A percentile compares a stretch with the other conserved stretches of the same genome.
These are phyloP conservation scores for Cynopterus sphinx DNA, from an alignment of 2,797 vertebrate species.

Conservation along the genomic window DNA sequence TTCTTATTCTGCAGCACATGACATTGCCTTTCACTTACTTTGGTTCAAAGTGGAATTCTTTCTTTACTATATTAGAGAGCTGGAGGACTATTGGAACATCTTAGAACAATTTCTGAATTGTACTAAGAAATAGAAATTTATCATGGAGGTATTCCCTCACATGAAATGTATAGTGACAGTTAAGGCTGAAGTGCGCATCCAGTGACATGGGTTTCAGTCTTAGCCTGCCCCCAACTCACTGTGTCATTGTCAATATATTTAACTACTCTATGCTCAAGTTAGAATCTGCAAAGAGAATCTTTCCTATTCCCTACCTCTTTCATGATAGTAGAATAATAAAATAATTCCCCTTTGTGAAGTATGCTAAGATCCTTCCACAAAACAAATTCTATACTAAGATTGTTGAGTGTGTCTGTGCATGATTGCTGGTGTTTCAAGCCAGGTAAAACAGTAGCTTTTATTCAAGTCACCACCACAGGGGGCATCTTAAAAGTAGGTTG, in stretches of 20 bases:
- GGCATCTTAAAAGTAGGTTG: not conserved
- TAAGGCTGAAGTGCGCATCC: not conserved
- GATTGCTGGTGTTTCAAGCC: not conserved
- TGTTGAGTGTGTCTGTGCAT: not conserved
- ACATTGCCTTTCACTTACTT: not conserved
- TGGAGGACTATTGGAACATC: not conserved
- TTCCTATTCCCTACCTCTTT: not conserved
- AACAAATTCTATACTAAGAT: not conserved
- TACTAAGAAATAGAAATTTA: not conserved
- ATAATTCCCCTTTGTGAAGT: conserved; percentile 11
- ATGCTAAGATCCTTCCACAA: conserved; percentile 2
- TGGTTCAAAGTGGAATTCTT: not conserved
- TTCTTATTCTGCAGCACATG: not conserved
- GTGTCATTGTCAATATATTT: not conserved
- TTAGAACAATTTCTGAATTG: not conserved
- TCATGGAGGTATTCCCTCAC: not conserved
- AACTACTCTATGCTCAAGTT: not conserved
- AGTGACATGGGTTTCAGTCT: not conserved
- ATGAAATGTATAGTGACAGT: not conserved
- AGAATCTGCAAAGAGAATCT: not conserved
- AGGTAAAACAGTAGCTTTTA: not conserved
- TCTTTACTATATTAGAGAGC: not conserved
- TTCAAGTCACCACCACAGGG: not conserved
- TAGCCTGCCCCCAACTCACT: not conserved
- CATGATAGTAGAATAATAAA: not conserved